These are phyloP conservation scores for Myathropa florea DNA, from an alignment of 2,888 invertebrate species.

Conservation along the genomic window DNA sequence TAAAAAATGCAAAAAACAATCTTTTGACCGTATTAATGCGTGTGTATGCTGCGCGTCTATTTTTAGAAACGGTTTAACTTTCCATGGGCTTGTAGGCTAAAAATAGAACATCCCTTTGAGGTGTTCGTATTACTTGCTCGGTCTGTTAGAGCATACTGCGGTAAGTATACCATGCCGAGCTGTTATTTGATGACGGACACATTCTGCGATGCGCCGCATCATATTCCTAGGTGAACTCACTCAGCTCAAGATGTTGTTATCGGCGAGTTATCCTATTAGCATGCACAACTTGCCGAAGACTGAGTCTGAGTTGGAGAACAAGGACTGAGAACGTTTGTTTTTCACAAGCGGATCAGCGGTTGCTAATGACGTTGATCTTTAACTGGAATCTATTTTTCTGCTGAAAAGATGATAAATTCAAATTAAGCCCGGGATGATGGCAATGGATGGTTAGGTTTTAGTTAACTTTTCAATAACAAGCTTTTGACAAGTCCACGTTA, in stretches of 20 bases:
- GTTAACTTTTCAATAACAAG: too few relatives aligned
- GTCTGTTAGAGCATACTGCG: not conserved
- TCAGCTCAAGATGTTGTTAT: not conserved
- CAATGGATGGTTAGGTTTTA: too few relatives aligned
- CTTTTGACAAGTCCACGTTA: too few relatives aligned
- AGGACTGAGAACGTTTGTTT: too few relatives aligned
- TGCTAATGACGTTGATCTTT: too few relatives aligned
- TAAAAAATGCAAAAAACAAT: conserved; percentile 15
- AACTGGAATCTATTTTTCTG: too few relatives aligned
- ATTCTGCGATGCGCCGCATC: not conserved
- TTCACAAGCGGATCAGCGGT: too few relatives aligned
- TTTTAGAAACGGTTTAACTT: conserved; percentile 63
- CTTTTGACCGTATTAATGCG: conserved; percentile 47
- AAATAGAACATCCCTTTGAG: conserved; percentile 57
- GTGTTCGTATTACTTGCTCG: conserved; percentile 41
- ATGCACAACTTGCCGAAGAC: too few relatives aligned
- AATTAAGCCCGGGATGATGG: too few relatives aligned
- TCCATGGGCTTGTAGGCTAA: conserved; percentile 51
- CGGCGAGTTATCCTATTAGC: not conserved
- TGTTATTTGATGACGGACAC: conserved; percentile 3
- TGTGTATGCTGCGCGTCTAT: conserved; percentile 44
- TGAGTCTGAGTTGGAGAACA: not conserved
- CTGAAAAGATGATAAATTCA: too few relatives aligned
- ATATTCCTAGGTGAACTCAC: not conserved
- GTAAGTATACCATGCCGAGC: conserved; percentile 13